Evolutionary conservation across 30 jellyfish, hydroid and myxozoan species (phyloP), one percentile per base, ranked within the genome.

Genomic region (Calvadosia cruxmelitensis): DNA sequence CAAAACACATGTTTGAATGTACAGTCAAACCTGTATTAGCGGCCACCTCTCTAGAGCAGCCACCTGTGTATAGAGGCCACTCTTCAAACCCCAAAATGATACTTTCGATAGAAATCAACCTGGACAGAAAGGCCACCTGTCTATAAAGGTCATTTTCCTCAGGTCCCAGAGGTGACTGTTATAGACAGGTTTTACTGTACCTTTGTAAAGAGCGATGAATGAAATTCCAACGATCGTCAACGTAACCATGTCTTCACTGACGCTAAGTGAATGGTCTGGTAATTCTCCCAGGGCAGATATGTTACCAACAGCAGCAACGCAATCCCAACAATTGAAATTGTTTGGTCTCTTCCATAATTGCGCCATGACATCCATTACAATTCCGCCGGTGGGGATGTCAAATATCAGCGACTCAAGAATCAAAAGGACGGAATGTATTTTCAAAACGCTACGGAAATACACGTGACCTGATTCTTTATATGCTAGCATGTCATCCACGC

Each of bases 331-430:
- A 36, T 79, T 79, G 67, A 70, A 70, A 32, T 79, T 70, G 1
- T 76, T 74, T 31, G 86, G 85, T 5, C 83, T 76, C 53, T 86
- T 85, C 96, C 96, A 86, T 36, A 86, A 66, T 67, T 74, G 83
- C 0, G 96, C 91, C 7, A 86, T 78, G 33, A 86, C n/a, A 65
- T 86, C 96, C 96, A 86, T 86, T 23, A 72, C 82, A 16, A 86
- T 67, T 31, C 96, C 32, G 13, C 96, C 96, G 49, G 76, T 65
- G 3, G 96, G 96, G 3, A 86, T 86, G 52, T 86, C 96, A 74
- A 79, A 79, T 75, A 86, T 52, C 51, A 86, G 49, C 25, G 94
- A 73, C 70, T 86, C 96, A 73, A 79, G 49, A 1, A 86, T 71
- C 70, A 86, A 70, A 51, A 86, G 27, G 28, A 86, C 29, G 12